Percentiles rank a stretch among this genome's conserved stretches.
phyloP scores from a whole-genome alignment of 2,888 invertebrate species.

The Lochmaea crataegi region DNA sequence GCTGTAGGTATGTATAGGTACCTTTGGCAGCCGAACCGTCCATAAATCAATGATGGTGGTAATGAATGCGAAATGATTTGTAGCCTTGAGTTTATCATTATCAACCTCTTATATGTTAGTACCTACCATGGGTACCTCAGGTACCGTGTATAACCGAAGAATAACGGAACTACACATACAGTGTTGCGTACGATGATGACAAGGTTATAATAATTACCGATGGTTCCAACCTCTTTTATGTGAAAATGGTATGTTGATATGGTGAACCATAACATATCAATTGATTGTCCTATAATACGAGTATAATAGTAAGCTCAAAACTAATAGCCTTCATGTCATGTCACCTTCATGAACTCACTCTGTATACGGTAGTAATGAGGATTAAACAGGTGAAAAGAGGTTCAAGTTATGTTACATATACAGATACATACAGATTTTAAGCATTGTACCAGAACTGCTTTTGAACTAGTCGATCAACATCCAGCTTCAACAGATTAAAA shows the following conservation, averaged over 20 bases:
- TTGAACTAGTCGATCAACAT: too few relatives aligned
- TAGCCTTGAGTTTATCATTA: conserved; percentile 37
- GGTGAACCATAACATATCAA: too few relatives aligned
- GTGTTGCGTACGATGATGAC: conserved; percentile 11
- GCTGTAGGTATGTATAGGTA: neutral
- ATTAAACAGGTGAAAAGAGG: neutral
- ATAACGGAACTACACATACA: conserved; percentile 15
- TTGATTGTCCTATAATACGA: too few relatives aligned
- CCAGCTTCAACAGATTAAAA: too few relatives aligned
- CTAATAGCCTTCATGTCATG: too few relatives aligned
- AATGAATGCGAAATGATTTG: conserved; percentile 44
- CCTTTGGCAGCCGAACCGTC: conserved; percentile 29
- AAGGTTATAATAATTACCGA: neutral
- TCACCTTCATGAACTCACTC: neutral
- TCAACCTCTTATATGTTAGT: conserved; percentile 23
- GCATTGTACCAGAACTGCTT: too few relatives aligned
- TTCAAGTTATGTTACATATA: neutral
- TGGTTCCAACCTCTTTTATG: too few relatives aligned
- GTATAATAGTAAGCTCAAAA: too few relatives aligned
- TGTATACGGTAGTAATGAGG: neutral
- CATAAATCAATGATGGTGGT: conserved; percentile 39
- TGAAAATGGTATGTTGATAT: too few relatives aligned
- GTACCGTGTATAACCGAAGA: neutral
- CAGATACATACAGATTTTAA: too few relatives aligned
- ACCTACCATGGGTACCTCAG: conserved; percentile 24